phyloP scores from a whole-genome alignment of 2,113 vertebrate species.

The Bothrops jararaca region DNA sequence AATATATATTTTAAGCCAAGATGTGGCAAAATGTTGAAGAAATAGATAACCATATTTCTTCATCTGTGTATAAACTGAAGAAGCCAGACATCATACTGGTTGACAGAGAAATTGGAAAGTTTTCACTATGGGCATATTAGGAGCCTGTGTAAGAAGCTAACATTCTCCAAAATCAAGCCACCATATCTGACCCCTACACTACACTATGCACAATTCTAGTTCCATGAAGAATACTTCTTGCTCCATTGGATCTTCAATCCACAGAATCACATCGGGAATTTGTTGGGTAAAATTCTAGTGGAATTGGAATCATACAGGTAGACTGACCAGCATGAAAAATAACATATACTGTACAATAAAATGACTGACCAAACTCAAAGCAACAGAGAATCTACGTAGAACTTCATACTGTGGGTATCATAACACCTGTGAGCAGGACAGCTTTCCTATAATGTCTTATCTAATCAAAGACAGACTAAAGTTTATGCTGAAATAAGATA shows the following conservation, averaged over 20 bases:
- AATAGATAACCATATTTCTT: no score
- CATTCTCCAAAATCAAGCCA: background rate
- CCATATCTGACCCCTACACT: background rate
- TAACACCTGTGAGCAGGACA: conserved; percentile 74
- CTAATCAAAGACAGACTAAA: conserved; percentile 74
- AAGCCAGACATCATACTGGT: background rate
- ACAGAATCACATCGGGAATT: conserved; percentile 20
- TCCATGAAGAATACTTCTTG: background rate
- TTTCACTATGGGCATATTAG: background rate
- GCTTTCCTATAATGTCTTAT: conserved; percentile 68
- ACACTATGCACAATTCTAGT: background rate
- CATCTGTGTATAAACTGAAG: background rate
- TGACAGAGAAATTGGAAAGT: background rate
- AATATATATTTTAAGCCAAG: background rate
- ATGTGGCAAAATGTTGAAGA: background rate
- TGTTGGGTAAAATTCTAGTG: conserved; percentile 7
- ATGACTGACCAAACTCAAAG: conserved; percentile 64
- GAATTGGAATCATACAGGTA: conserved; percentile 49
- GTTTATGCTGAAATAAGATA: conserved; percentile 42
- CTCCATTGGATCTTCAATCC: background rate
- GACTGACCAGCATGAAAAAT: conserved; percentile 49
- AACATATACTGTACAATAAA: conserved; percentile 63
- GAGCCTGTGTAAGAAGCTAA: background rate
- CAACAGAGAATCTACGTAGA: conserved; percentile 70
- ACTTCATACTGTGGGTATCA: conserved; percentile 72